Conservation (phyloP, 2,888 invertebrate species). For the Parnassius mnemosyne region DNA sequence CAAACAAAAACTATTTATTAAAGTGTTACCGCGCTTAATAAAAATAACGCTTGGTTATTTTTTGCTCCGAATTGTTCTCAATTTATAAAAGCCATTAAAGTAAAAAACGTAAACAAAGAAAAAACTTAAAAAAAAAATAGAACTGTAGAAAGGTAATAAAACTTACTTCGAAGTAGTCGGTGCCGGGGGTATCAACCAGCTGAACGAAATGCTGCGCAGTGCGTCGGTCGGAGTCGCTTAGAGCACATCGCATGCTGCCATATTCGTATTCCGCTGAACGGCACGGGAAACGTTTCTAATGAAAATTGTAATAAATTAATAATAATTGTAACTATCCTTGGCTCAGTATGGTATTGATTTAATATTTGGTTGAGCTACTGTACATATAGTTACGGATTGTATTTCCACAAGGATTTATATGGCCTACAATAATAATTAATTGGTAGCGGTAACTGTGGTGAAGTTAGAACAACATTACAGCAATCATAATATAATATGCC, state of each 20-base stretch:
- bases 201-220: constrained; percentile 94
- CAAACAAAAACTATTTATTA: constrained; percentile 21
- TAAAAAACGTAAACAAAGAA: constrained; percentile 18
- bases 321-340: no score
- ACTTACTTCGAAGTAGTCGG: constrained; percentile 75
- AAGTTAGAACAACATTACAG: no score
- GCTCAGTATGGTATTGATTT: no score
- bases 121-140: constrained; percentile 19
- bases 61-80: constrained; percentile 23
- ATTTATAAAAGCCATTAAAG: constrained; percentile 23
- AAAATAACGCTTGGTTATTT: constrained; percentile 14
- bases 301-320: not conserved
- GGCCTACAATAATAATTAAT: no score
- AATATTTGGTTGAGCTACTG: no score
- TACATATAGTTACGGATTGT: no score
- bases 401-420: no score
- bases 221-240: constrained; percentile 93
- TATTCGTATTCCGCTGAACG: constrained; percentile 97
- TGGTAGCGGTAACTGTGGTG: no score
- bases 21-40: constrained; percentile 18
- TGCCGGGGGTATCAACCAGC: constrained; percentile 89
- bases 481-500: no score
- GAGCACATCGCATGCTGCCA: constrained; percentile 93
- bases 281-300: constrained; percentile 92
- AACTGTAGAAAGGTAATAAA: constrained; percentile 12